Base-by-base conservation (phyloP, 2,797 vertebrate species). In the Nyctalus aviator region DNA sequence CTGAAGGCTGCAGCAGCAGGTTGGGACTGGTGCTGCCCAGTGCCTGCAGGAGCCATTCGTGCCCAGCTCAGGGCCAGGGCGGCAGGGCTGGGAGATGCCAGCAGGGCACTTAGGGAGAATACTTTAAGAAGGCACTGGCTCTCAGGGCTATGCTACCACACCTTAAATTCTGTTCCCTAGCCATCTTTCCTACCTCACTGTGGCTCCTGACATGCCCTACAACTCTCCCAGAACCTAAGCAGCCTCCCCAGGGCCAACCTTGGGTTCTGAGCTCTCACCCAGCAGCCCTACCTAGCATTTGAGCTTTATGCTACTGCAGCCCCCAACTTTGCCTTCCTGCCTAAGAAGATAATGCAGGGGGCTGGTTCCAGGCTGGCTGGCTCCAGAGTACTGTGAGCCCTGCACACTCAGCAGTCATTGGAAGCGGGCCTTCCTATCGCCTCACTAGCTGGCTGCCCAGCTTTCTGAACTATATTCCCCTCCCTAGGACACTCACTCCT, bases 281-380 rank as follows among this genome's bases (percentile, higher is more conserved):
- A 27, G 32, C 41, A 62, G 32, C 30, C 32, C 68, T 73, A 6
- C 32, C 15, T 41, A 17, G 72, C n/a, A 37, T 53, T 46, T 68
- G 53, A 84, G 41, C 32, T 88, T 53, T 72, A 68, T 46, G 30
- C 30, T 12, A 1, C 9, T 44, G 57, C 35, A 84, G 86, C 35
- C 71, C 71, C 32, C 20, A 44, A 35, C 44, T 3, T 30, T 41
- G 10, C 57, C 55, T 83, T 84, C 53, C 41, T 66, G 50, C 66
- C 69, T 15, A 89, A 37, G 86, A 88, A 88, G 66, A 81, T 68
- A 82, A 94, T 46, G 57, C 32, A n/a, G 73, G 48, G 15, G 11
- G 1, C 76, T 35, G 57, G 76, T 82, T 89, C 77, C 84, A 84
- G 77, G 88, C 77, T 4, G 25, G 46, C 90, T 94, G 77, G 41